Evolutionary conservation across 2,113 vertebrate species (phyloP), one percentile per base, ranked within the genome.

Genomic region (Helogale parvula): DNA sequence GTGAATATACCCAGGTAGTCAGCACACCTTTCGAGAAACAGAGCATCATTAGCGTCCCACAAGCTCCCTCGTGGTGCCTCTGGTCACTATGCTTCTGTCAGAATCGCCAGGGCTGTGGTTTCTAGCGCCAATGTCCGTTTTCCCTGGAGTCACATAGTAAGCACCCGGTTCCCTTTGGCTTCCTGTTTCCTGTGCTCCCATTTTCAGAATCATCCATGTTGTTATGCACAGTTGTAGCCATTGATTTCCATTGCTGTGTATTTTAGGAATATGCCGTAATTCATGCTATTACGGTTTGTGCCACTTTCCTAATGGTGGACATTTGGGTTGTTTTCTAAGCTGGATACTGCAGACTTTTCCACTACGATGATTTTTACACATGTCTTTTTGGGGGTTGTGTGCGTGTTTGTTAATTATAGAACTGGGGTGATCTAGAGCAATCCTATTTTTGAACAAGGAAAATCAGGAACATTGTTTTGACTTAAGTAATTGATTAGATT

Each of bases 401-500:
- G 7, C 25, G n/a, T 89, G 74, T 96, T 69, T 88, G 33, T 93
- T 93, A 68, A 35, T 68, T 93, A 7, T 88, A 57, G 66, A 87
- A 33, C 45, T 38, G 63, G n/a, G 25, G 13, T 27, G 25, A 50
- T 90, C 15, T 63, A 94, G 68, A 82, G 16, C 14, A 65, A 15
- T 41, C 27, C 0, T 68, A 1, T 91, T 86, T 81, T 65, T 84
- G 52, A 25, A 21, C 54, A 33, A 82, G 35, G 41, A 87, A 84
- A 87, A 72, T 86, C 2, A 60, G 63, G 7, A 91, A 47, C n/a
- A 63, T 63, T 50, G 38, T 93, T 96, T 94, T 89, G 27, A 76
- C 66, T 85, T 79, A 82, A 82, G 35, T 86, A 89, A 80, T 66
- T 95, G 41, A 68, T 96, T 94, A 63, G 41, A 90, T 90, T 86